Evolutionary conservation across 2,888 invertebrate species (phyloP).

Genomic region (Dioctria rufipes): DNA sequence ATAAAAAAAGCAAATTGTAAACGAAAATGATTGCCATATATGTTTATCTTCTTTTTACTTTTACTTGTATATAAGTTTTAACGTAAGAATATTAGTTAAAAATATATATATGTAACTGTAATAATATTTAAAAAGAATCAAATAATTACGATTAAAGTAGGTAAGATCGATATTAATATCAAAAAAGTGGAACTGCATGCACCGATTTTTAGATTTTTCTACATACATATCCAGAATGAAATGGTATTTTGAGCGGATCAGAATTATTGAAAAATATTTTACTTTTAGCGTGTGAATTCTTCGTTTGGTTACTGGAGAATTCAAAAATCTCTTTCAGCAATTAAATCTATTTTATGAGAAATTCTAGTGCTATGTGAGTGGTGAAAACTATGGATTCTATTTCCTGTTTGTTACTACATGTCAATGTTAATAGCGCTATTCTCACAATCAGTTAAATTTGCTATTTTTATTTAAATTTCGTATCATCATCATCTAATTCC

Average conservation of each 20-base stretch:
- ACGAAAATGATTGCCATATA: slow-evolving; percentile 47
- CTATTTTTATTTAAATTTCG: too few species aligned
- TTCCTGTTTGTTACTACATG: neutral
- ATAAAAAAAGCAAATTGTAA: slow-evolving; percentile 17
- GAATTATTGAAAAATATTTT: slow-evolving; percentile 7
- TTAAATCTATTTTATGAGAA: neutral
- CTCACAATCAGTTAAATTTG: neutral
- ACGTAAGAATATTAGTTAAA: slow-evolving; percentile 16
- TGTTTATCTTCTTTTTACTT: slow-evolving; percentile 38
- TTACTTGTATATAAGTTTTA: slow-evolving; percentile 25
- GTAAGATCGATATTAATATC: slow-evolving; percentile 21
- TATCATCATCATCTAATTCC: too few species aligned
- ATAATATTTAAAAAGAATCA: slow-evolving; percentile 11
- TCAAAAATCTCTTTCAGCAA: neutral
- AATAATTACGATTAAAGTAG: slow-evolving; percentile 32
- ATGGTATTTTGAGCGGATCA: slow-evolving; percentile 10
- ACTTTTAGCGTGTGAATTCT: neutral
- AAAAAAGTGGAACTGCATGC: slow-evolving; percentile 10
- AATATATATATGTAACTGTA: too few species aligned
- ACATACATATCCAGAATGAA: slow-evolving; percentile 28
- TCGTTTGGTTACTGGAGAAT: slow-evolving; percentile 5
- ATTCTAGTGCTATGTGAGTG: neutral
- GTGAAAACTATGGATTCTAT: neutral
- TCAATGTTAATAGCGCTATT: slow-evolving; percentile 2
- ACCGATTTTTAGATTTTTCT: slow-evolving; percentile 38